Evolutionary conservation across 1,140 invertebrate species (phyloP).

Genomic region (Nilaparvata lugens): DNA sequence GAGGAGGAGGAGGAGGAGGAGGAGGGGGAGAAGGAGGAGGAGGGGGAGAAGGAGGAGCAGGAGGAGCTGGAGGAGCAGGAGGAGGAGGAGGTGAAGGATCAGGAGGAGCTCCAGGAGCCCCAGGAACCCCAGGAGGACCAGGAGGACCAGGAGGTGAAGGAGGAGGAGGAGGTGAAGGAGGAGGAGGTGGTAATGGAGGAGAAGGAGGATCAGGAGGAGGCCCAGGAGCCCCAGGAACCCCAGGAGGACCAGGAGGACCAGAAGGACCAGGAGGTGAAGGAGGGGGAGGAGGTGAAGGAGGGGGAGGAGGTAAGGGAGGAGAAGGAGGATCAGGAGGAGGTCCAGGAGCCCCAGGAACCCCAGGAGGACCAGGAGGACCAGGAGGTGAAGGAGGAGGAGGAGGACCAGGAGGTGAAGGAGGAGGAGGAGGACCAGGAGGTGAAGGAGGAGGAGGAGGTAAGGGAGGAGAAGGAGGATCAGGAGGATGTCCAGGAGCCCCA

Average conservation of each 20-base stretch:
- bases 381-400: too few relatives aligned
- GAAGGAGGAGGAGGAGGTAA: background rate
- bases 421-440: background rate
- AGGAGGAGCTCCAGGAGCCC: background rate
- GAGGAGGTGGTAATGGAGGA: background rate
- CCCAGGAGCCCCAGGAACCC: background rate
- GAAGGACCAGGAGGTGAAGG: background rate
- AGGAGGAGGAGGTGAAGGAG: background rate
- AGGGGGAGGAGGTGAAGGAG: constrained; percentile 13
- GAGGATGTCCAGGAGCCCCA: background rate
- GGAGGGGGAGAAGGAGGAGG: background rate
- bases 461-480: background rate
- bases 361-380: background rate
- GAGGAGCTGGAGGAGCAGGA: constrained; percentile 9
- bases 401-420: background rate
- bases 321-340: background rate
- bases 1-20: background rate
- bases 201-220: background rate
- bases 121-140: background rate
- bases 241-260: constrained; percentile 2
- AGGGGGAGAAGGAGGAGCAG: constrained; percentile 6
- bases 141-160: too few relatives aligned
- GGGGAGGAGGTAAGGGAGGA: background rate
- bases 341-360: background rate
- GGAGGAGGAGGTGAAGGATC: background rate